phyloP scores from a whole-genome alignment of 2,888 invertebrate genomes.

The Lasioglossum vierecki region DNA sequence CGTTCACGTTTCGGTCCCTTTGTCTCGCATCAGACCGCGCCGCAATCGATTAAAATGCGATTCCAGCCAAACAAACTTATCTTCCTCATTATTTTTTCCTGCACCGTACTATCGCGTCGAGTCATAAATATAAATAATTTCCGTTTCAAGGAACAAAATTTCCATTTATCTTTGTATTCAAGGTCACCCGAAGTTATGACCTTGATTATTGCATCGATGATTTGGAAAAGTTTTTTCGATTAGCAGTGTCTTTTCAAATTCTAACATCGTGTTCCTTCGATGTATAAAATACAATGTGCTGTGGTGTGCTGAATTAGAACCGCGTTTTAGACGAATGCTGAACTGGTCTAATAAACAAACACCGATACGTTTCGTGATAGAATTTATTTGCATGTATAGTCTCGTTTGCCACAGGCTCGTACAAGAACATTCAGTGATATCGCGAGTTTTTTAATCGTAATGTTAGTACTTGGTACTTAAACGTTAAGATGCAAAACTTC shows the following conservation, averaged over 20 bases:
- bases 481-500: slow-evolving; percentile 55
- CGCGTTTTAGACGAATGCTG: too few species aligned
- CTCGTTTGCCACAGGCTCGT: slow-evolving; percentile 67
- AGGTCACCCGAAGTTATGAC: neutral
- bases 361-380: slow-evolving; percentile 50
- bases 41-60: neutral
- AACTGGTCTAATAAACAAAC: neutral
- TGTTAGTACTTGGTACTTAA: slow-evolving; percentile 61
- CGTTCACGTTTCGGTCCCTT: too few species aligned
- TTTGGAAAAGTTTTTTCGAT: neutral
- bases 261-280: too few species aligned
- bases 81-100: too few species aligned
- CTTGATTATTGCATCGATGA: neutral
- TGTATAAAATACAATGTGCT: too few species aligned
- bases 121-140: neutral
- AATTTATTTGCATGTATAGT: slow-evolving; percentile 70
- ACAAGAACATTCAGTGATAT: slow-evolving; percentile 67
- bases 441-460: slow-evolving; percentile 60
- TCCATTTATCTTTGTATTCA: neutral
- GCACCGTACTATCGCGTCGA: too few species aligned
- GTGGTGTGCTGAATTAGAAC: too few species aligned
- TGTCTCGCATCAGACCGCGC: too few species aligned
- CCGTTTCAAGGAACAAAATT: neutral
- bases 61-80: too few species aligned
- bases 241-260: neutral